Conservation (phyloP, 2,797 vertebrate genomes). For the Parambassis ranga region DNA sequence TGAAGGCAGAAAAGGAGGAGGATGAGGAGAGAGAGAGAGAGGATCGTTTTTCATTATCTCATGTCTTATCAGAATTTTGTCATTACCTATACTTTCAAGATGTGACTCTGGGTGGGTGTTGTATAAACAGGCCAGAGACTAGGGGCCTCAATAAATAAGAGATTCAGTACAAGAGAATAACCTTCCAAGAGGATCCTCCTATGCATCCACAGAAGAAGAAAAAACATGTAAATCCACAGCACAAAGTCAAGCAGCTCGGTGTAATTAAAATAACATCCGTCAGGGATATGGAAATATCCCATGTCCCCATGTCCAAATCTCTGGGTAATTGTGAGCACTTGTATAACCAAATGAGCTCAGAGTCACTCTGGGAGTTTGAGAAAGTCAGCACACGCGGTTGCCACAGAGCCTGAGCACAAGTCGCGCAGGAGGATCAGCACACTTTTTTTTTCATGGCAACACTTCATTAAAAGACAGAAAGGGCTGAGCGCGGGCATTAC, state of each 20-base stretch:
- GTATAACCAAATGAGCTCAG: constrained; percentile 79
- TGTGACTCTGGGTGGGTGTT: too few relatives aligned
- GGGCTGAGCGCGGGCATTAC: constrained; percentile 48
- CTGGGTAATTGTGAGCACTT: constrained; percentile 75
- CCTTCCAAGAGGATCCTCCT: constrained; percentile 35
- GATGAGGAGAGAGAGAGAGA: too few relatives aligned
- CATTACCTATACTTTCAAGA: constrained; percentile 27
- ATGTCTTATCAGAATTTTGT: constrained; percentile 16
- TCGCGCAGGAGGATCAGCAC: constrained; percentile 53
- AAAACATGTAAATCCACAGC: constrained; percentile 64
- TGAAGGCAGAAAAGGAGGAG: constrained; percentile 17
- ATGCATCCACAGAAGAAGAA: constrained; percentile 47
- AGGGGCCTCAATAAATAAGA: constrained; percentile 38
- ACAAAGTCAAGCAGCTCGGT: constrained; percentile 67
- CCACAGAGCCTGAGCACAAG: constrained; percentile 45
- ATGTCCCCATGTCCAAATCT: constrained; percentile 67
- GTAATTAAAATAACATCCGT: constrained; percentile 78
- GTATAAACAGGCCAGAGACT: too few relatives aligned
- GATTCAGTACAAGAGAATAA: constrained; percentile 44
- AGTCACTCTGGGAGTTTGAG: constrained; percentile 72
- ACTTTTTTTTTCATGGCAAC: constrained; percentile 64
- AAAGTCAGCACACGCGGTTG: constrained; percentile 64
- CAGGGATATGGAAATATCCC: constrained; percentile 77
- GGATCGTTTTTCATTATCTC: constrained; percentile 35
- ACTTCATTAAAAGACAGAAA: constrained; percentile 71